A percentile compares a stretch with the other conserved stretches of the same genome.
Evolutionary conservation across 2,797 vertebrate species (phyloP).

Genomic region (Cryptoblepharus egeriae): DNA sequence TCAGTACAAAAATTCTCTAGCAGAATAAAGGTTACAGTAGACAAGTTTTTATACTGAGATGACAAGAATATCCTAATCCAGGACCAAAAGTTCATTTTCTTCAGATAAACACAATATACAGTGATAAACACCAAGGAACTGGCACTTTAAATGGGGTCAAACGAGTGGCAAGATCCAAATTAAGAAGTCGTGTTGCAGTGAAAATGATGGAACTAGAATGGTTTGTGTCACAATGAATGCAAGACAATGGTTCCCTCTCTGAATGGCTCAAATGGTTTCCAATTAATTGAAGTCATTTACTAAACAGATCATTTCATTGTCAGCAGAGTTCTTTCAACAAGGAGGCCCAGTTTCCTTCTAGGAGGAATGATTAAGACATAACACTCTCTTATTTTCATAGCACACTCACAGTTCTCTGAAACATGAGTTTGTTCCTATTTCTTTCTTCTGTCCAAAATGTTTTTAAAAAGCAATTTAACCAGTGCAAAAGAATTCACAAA

Average conservation of each 20-base stretch:
- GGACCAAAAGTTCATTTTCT: background rate
- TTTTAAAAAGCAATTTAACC: background rate
- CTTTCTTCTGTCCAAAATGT: background rate
- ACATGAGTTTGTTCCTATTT: background rate
- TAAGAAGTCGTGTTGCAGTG: constrained; percentile 21
- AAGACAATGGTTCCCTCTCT: background rate
- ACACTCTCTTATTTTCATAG: background rate
- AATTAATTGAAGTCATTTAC: constrained; percentile 6
- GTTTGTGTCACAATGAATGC: constrained; percentile 11
- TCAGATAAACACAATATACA: background rate
- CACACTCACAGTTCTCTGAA: accelerated
- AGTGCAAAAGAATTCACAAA: no score
- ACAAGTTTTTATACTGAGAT: background rate
- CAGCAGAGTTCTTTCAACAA: background rate
- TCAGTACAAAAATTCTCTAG: background rate
- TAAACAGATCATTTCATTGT: constrained; percentile 22
- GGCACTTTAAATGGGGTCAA: constrained; percentile 9
- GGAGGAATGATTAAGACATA: accelerated
- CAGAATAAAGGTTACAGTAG: background rate
- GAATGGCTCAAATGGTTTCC: no score
- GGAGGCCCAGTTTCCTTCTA: background rate
- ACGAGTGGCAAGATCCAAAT: background rate
- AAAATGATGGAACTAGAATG: background rate
- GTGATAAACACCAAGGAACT: background rate
- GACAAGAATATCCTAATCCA: background rate